Conservation (phyloP, 2,888 invertebrate genomes). For the Polymixis lichenea region DNA sequence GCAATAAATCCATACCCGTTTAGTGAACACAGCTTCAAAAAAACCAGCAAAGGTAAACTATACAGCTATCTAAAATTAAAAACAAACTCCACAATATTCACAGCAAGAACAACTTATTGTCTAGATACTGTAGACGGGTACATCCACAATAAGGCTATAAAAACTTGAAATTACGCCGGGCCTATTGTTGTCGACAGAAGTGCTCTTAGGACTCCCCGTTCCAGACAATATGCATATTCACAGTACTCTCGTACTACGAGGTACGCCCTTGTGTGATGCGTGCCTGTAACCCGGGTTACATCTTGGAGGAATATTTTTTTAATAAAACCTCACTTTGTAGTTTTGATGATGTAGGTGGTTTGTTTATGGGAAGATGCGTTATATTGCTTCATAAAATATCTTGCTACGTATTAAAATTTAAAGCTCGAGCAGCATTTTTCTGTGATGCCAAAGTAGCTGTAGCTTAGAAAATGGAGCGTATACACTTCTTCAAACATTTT, state of each 20-base stretch:
- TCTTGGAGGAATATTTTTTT: conserved; percentile 61
- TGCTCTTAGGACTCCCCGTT: conserved; percentile 73
- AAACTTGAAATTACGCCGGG: conserved; percentile 78
- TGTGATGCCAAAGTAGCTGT: not conserved
- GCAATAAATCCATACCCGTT: not conserved
- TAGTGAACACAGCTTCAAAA: conserved; percentile 4
- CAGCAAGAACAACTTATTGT: conserved; percentile 62
- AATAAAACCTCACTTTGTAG: conserved; percentile 53
- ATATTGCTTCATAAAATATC: conserved; percentile 2
- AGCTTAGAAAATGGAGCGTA: not conserved
- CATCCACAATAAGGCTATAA: conserved; percentile 74
- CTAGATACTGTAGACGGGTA: conserved; percentile 61
- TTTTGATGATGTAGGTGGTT: conserved; percentile 41
- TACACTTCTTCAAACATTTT: not conserved
- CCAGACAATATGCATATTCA: conserved; percentile 86
- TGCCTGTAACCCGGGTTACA: conserved; percentile 47
- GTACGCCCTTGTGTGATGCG: conserved; percentile 56
- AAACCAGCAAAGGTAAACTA: conserved; percentile 18
- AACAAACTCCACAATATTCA: conserved; percentile 51
- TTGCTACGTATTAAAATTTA: not conserved
- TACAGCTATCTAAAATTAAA: conserved; percentile 62
- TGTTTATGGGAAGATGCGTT: not conserved
- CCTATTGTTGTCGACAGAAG: conserved; percentile 81
- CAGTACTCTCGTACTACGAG: conserved; percentile 57
- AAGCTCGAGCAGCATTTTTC: not conserved